phyloP scores from a whole-genome alignment of 1,140 invertebrate genomes.

The Bicyclus anynana region DNA sequence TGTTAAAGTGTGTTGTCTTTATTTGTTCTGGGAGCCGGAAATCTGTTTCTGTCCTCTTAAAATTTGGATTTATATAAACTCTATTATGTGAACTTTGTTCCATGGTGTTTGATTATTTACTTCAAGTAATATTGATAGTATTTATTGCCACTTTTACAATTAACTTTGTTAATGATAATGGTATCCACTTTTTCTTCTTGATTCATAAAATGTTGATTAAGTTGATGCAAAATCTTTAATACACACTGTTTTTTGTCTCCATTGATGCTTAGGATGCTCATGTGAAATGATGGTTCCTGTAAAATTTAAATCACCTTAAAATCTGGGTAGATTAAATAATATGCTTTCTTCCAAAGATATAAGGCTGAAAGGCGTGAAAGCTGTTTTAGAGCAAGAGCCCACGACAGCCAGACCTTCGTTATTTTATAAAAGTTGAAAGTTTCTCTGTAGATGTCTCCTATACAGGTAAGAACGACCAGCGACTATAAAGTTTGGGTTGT shows the following conservation, averaged over 20 bases:
- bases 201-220: conserved; percentile 41
- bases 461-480: no score
- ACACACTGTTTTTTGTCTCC: conserved; percentile 78
- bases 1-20: conserved; percentile 22
- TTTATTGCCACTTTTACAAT: conserved; percentile 63
- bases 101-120: conserved; percentile 22
- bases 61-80: conserved; percentile 66
- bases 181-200: conserved; percentile 33
- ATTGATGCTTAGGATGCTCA: conserved; percentile 82
- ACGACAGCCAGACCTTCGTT: no score
- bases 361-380: no score
- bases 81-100: conserved; percentile 37
- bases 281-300: conserved; percentile 84
- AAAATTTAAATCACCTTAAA: conserved; percentile 26
- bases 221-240: conserved; percentile 36
- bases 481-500: no score
- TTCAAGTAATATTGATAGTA: conserved; percentile 46
- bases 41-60: conserved; percentile 31
- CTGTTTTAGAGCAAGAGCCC: no score
- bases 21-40: not conserved
- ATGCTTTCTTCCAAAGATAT: no score
- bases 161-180: conserved; percentile 39
- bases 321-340: no score
- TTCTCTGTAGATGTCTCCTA: no score
- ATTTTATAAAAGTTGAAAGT: no score